Evolutionary conservation across 1,140 invertebrate species (phyloP).

Genomic region (Reticulitermes speratus): DNA sequence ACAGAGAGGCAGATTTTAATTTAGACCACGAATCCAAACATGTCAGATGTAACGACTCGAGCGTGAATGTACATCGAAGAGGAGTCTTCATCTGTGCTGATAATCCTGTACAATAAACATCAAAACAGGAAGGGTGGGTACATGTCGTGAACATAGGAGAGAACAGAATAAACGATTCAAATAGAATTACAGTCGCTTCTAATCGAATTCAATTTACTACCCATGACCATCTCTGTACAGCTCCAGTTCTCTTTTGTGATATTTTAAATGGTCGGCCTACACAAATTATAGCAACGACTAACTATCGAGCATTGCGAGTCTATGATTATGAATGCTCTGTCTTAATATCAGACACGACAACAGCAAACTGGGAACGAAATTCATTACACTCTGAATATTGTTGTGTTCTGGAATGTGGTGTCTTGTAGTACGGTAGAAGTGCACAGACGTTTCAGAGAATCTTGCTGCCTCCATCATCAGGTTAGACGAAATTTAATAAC

Average conservation of each 20-base stretch:
- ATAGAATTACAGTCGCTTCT: background rate
- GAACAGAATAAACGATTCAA: background rate
- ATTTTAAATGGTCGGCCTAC: no score
- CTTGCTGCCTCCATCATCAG: no score
- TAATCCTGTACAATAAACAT: background rate
- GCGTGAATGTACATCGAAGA: background rate
- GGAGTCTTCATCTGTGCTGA: background rate
- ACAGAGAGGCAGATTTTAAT: background rate
- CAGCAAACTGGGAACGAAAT: no score
- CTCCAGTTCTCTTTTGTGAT: background rate
- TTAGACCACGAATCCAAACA: background rate
- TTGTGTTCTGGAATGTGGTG: no score
- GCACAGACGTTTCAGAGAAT: no score
- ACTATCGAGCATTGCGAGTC: no score
- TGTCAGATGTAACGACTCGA: background rate
- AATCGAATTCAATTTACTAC: background rate
- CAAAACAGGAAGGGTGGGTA: background rate
- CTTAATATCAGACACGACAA: no score
- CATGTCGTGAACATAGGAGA: background rate
- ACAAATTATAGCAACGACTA: no score
- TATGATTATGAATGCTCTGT: no score
- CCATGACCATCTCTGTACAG: background rate
- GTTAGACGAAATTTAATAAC: no score
- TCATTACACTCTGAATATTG: no score
- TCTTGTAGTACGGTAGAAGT: no score